phyloP scores from a whole-genome alignment of 2,797 vertebrate species.

The Acanthis flammea region DNA sequence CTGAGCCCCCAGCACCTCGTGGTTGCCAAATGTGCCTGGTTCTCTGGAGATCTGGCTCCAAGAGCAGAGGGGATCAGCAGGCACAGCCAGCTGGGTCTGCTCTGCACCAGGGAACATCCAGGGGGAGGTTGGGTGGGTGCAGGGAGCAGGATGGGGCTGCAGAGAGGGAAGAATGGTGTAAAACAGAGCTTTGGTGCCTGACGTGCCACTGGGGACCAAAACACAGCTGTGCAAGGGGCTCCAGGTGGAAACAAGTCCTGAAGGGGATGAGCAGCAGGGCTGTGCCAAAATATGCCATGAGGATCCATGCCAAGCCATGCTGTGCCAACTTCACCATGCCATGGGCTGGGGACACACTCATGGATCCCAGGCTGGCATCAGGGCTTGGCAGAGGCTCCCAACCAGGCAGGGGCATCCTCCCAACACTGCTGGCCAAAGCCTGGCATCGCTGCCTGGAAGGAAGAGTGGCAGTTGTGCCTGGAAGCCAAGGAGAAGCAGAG shows the following conservation, averaged over 20 bases:
- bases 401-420: fast-evolving
- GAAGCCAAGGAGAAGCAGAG: background rate
- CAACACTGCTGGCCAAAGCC: background rate
- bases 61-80: background rate
- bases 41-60: fast-evolving
- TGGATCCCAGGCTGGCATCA: background rate
- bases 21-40: background rate
- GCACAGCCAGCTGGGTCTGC: background rate
- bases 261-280: background rate
- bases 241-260: fast-evolving
- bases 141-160: background rate
- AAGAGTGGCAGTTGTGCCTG: fast-evolving
- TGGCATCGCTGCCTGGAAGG: background rate
- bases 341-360: fast-evolving
- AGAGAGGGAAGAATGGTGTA: fast-evolving
- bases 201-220: background rate
- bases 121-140: background rate
- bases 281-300: background rate
- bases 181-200: background rate
- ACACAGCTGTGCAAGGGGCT: fast-evolving
- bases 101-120: background rate
- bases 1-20: background rate
- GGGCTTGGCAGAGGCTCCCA: fast-evolving
- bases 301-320: background rate
- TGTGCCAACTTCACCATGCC: background rate